Conservation (phyloP, 2,113 vertebrate genomes). For the Leptobrachium leishanense region DNA sequence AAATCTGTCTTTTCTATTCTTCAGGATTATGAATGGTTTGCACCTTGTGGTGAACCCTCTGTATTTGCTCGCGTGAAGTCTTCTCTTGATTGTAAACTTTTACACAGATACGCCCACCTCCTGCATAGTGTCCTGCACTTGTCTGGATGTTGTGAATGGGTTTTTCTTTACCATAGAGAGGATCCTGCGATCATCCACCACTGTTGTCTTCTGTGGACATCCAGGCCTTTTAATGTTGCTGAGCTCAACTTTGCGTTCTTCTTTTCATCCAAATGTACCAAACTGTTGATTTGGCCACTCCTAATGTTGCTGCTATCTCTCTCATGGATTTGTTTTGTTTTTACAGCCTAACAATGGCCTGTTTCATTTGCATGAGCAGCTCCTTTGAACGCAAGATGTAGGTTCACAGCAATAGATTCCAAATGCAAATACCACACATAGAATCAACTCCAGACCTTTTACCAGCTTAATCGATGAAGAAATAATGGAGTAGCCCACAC, state of each 20-base stretch:
- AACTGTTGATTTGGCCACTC: not conserved
- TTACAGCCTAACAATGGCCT: not conserved
- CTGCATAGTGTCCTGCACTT: not conserved
- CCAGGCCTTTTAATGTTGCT: no score
- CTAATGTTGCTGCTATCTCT: not conserved
- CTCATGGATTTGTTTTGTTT: not conserved
- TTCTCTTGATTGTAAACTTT: not conserved
- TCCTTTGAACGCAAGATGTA: not conserved
- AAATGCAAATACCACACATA: not conserved
- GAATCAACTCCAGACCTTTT: not conserved
- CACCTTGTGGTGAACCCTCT: no score
- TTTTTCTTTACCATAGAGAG: constrained; percentile 6
- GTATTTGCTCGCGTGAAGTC: no score
- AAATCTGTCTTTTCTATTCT: no score
- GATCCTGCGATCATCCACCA: not conserved
- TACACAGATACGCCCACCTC: not conserved
- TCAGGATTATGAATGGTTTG: not conserved
- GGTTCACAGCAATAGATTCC: not conserved
- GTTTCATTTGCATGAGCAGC: not conserved
- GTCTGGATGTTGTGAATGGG: not conserved
- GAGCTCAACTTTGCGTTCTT: not conserved
- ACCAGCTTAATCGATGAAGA: not conserved
- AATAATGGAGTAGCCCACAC: not conserved
- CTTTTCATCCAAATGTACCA: not conserved
- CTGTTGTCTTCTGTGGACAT: not conserved